phyloP scores from a whole-genome alignment of 2,113 vertebrate species.

The Mirounga angustirostris region DNA sequence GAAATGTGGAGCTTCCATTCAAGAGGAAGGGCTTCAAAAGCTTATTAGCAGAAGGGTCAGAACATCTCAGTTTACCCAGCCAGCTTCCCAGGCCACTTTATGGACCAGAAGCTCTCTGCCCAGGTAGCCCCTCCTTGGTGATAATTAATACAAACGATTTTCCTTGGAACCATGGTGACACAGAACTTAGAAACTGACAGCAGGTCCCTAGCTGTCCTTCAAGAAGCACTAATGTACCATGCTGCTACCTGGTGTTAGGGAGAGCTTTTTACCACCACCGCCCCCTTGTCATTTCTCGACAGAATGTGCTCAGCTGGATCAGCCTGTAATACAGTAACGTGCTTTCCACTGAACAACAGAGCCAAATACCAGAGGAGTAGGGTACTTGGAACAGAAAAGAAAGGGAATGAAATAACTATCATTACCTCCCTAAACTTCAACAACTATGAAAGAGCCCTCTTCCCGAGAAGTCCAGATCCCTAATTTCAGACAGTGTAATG shows the following conservation, averaged over 20 bases:
- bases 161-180: neutral
- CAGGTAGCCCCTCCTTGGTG: neutral
- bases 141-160: slow-evolving; percentile 62
- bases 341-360: slow-evolving; percentile 64
- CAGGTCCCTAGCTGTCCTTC: neutral
- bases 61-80: neutral
- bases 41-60: slow-evolving; percentile 6
- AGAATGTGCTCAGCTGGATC: slow-evolving; percentile 61
- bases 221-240: neutral
- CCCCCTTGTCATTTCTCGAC: slow-evolving; percentile 66
- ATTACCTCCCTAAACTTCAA: slow-evolving; percentile 76
- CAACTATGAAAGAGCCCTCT: slow-evolving; percentile 56
- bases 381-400: slow-evolving; percentile 69
- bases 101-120: slow-evolving; percentile 21
- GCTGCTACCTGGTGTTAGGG: neutral
- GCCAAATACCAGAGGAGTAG: slow-evolving; percentile 65
- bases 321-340: slow-evolving; percentile 58
- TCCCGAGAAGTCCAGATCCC: slow-evolving; percentile 59
- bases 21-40: neutral
- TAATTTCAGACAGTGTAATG: slow-evolving; percentile 69
- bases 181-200: neutral
- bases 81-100: neutral
- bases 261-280: neutral
- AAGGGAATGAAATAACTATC: slow-evolving; percentile 61
- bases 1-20: neutral